These are phyloP conservation scores for Lerista edwardsae DNA, from an alignment of 2,797 vertebrate species.

Conservation along the genomic window DNA sequence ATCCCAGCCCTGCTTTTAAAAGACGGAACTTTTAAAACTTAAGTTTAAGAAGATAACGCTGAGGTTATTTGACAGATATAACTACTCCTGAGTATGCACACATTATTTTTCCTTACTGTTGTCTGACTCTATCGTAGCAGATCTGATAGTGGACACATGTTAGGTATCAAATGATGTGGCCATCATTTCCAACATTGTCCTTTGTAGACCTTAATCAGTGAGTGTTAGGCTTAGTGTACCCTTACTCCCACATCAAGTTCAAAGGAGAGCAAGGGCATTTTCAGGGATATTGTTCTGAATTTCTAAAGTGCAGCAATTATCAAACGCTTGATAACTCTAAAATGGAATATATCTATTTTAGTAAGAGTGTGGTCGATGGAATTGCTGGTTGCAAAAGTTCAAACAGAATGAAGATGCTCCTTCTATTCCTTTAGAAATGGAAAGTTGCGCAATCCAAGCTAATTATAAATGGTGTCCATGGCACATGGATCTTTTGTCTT, in stretches of 20 bases:
- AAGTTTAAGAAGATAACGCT: not conserved
- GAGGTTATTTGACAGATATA: not conserved
- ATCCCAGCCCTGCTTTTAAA: not conserved
- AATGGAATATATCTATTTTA: not conserved
- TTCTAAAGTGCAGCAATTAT: not conserved
- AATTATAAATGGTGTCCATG: constrained; percentile 16
- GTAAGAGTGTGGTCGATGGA: not conserved
- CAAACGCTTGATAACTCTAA: not conserved
- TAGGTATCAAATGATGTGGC: not conserved
- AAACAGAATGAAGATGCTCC: not conserved
- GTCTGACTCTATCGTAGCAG: not conserved
- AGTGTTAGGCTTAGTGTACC: too few species aligned
- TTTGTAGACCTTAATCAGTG: not conserved
- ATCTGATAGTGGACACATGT: not conserved
- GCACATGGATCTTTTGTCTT: constrained; percentile 22
- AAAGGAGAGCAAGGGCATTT: constrained; percentile 18
- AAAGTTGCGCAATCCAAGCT: not conserved
- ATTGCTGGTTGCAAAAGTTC: not conserved
- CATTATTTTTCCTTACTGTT: not conserved
- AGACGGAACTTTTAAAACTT: not conserved
- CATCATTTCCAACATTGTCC: not conserved
- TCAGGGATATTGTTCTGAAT: not conserved
- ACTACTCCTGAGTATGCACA: not conserved
- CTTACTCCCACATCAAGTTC: not conserved
- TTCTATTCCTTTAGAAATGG: not conserved